Percentiles rank a stretch among this genome's conserved stretches.
phyloP scores from a whole-genome alignment of 2,888 invertebrate genomes.

The Agrochola lota region DNA sequence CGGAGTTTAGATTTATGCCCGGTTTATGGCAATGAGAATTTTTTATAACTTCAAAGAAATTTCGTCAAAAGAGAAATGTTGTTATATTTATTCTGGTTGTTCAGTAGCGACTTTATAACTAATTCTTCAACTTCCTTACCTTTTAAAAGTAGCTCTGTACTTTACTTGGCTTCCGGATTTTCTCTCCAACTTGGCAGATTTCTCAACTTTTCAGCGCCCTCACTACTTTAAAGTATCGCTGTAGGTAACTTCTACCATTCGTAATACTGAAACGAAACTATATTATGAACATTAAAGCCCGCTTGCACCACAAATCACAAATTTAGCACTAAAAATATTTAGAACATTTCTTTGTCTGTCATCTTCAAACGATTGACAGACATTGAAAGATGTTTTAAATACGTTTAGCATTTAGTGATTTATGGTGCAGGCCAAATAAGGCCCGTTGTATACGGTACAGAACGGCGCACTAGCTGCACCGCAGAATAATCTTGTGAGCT shows the following conservation, averaged over 20 bases:
- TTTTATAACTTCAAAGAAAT: neutral
- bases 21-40: too few species aligned
- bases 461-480: too few species aligned
- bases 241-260: constrained; percentile 6
- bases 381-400: neutral
- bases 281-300: neutral
- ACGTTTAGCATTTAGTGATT: neutral
- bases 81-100: neutral
- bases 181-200: constrained; percentile 39
- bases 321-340: neutral
- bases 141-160: constrained; percentile 22
- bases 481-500: too few species aligned
- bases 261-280: neutral
- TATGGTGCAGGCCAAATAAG: too few species aligned
- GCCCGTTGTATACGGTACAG: too few species aligned
- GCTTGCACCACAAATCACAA: neutral
- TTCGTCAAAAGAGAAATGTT: neutral
- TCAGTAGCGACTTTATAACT: constrained; percentile 11
- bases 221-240: neutral
- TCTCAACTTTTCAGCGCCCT: constrained; percentile 13
- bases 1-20: neutral
- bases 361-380: neutral
- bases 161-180: constrained; percentile 27
- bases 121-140: constrained; percentile 19
- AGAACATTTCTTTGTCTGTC: neutral